Base-by-base conservation (phyloP, 2,888 invertebrate genomes). In the Apocheima hispidaria region DNA sequence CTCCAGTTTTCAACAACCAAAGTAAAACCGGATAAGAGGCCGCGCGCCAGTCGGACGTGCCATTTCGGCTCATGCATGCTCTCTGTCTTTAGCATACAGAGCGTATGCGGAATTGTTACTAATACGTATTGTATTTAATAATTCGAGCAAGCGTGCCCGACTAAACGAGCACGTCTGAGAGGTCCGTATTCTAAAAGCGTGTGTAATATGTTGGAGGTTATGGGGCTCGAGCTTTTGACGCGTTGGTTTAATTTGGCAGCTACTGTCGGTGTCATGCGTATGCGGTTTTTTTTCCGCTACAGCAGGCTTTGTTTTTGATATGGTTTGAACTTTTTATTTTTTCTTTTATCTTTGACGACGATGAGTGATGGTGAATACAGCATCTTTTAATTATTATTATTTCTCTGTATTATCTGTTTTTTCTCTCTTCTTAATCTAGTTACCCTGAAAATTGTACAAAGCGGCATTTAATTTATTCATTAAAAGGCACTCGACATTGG, bases 1-100 rank as follows among this genome's bases (percentile, higher is more conserved):
- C n/a, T n/a, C n/a, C n/a, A n/a, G n/a, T n/a, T n/a, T n/a, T n/a
- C n/a, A n/a, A n/a, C n/a, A n/a, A 44, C 9, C 38, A 21, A 20
- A 26, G 26, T 40, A 38, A 61, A 49, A 43, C 69, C 65, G 66
- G 69, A 59, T 65, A 63, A 64, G 57, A 62, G 55, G 64, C 56
- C 60, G 60, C 62, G 62, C 62, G 64, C 12, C 36, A 12, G 44
- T 23, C 49, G 21, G 41, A 60, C 62, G 62, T 61, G 66, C 28
- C 61, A 38, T 55, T 62, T 60, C 63, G 44, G 61, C 49, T 23
- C 38, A 16, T 36, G 55, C 61, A 60, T 46, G 63, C 63, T 44
- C 63, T 44, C 35, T 20, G 40, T 48, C 56, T 52, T 61, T 51
- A 53, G 63, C 62, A 67, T 65, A 60, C 41, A 63, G 30, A 63